phyloP scores from a whole-genome alignment of 2,113 vertebrate species.

The Canis aureus region DNA sequence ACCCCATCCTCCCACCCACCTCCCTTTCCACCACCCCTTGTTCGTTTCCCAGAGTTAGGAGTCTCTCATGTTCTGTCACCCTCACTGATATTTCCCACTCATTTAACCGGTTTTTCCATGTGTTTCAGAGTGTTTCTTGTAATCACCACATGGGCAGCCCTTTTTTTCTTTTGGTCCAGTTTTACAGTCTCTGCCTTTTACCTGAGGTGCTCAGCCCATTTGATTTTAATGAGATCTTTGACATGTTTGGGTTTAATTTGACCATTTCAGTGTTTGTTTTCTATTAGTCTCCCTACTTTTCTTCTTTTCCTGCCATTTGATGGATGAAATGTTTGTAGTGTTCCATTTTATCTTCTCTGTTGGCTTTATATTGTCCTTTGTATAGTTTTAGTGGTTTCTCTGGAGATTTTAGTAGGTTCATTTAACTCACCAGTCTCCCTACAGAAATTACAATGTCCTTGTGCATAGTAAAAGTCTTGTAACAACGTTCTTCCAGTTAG shows the following conservation, averaged over 20 bases:
- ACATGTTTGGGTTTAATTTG: background rate
- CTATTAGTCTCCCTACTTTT: background rate
- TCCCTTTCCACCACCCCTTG: too few species aligned
- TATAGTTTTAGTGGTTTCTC: background rate
- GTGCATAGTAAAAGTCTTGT: background rate
- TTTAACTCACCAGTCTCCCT: background rate
- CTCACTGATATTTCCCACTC: too few species aligned
- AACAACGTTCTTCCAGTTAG: too few species aligned
- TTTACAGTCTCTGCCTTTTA: background rate
- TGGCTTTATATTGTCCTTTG: background rate
- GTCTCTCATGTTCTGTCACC: too few species aligned
- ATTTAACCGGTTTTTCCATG: background rate
- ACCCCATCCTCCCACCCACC: too few species aligned
- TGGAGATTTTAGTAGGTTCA: background rate
- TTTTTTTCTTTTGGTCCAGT: background rate
- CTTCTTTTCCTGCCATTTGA: background rate
- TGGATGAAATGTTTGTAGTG: background rate
- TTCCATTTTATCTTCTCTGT: background rate
- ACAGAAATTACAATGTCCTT: background rate
- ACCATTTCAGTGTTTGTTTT: conserved; percentile 27
- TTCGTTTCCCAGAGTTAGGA: too few species aligned
- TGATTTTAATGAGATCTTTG: background rate
- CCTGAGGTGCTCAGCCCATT: background rate
- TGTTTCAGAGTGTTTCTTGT: background rate
- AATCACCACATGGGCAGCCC: background rate